These are phyloP conservation scores for Protosalanx chinensis DNA, from an alignment of 2,797 vertebrate species.

Conservation along the genomic window DNA sequence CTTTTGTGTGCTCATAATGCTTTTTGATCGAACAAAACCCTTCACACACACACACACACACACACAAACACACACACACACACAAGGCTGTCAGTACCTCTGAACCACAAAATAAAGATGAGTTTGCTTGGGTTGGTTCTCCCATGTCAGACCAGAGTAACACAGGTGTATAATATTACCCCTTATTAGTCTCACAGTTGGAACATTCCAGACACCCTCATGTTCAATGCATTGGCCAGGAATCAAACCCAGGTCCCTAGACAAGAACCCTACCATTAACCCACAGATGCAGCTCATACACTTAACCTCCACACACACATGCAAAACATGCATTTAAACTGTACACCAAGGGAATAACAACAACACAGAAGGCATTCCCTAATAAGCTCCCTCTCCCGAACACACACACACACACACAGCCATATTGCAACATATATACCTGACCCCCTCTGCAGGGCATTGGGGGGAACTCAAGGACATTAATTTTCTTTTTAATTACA, in stretches of 20 bases:
- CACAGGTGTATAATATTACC: no score
- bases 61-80: slow-evolving; percentile 9
- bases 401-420: not conserved
- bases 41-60: not conserved
- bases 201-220: no score
- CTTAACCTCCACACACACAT: no score
- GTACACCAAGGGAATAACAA: no score
- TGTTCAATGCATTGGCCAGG: no score
- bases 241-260: no score
- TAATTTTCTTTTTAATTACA: slow-evolving; percentile 62
- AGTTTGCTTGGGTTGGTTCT: no score
- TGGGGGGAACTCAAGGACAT: slow-evolving; percentile 38
- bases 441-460: slow-evolving; percentile 24
- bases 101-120: not conserved
- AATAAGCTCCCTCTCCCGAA: slow-evolving; percentile 6
- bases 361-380: slow-evolving; percentile 29
- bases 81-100: not conserved
- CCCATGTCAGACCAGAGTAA: no score
- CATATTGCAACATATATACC: slow-evolving; percentile 26
- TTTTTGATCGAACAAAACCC: not conserved
- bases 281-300: no score
- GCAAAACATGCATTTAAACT: no score
- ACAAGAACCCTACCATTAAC: no score
- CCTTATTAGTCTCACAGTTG: no score
- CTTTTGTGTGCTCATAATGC: not conserved